Evolutionary conservation across 2,113 vertebrate species (phyloP).

Genomic region (Bubo scandiacus): DNA sequence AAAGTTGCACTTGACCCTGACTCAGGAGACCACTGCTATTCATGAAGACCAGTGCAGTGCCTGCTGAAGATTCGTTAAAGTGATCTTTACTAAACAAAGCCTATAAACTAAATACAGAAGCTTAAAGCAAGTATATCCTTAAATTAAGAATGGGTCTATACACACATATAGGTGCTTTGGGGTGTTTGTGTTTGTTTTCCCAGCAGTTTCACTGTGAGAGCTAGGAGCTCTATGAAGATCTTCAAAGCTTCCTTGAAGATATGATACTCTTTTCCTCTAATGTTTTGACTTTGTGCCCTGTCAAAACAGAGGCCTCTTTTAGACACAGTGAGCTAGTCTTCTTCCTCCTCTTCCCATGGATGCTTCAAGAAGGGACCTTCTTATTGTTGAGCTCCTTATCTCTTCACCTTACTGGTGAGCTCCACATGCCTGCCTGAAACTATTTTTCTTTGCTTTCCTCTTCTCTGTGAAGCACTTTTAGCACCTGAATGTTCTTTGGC

Average conservation of each 20-base stretch:
- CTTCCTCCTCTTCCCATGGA: not conserved
- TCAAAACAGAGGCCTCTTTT: not conserved
- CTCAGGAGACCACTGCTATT: not conserved
- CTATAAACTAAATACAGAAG: not conserved
- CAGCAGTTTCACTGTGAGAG: not conserved
- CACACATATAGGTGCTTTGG: not conserved
- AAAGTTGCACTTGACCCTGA: not conserved
- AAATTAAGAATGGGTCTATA: not conserved
- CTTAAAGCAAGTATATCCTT: not conserved
- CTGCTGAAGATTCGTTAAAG: not conserved
- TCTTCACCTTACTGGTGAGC: not conserved
- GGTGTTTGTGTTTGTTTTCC: not conserved
- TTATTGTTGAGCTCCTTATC: not conserved
- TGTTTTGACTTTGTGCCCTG: not conserved
- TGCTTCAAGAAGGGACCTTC: not conserved
- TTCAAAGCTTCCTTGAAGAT: not conserved
- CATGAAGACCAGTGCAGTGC: not conserved
- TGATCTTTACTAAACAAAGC: not conserved
- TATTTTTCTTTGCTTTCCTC: not conserved
- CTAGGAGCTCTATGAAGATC: not conserved
- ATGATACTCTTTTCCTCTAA: not conserved
- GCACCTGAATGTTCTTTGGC: not conserved
- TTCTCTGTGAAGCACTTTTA: not conserved
- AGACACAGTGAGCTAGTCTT: not conserved
- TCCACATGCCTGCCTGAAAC: not conserved